These are phyloP conservation scores for Chloebia gouldiae DNA, from an alignment of 2,113 vertebrate species.

Conservation along the genomic window DNA sequence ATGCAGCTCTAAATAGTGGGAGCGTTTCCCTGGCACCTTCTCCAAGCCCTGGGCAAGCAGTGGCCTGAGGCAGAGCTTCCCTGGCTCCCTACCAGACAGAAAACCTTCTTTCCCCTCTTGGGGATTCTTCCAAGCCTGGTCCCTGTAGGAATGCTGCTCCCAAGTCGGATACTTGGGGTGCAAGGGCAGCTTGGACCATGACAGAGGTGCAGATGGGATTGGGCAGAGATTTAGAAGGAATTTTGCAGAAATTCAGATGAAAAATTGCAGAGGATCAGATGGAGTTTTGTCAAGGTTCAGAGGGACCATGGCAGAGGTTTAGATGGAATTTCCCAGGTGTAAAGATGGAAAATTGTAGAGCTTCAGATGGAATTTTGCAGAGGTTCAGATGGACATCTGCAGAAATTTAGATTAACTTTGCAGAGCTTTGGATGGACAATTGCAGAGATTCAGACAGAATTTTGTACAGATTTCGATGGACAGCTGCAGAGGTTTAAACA, in stretches of 20 bases:
- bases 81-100: neutral
- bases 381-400: neutral
- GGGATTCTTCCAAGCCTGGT: neutral
- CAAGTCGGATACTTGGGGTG: rapidly evolving
- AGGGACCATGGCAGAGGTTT: neutral
- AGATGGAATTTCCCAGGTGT: neutral
- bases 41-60: neutral
- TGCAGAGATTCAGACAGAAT: neutral
- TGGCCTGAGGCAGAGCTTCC: neutral
- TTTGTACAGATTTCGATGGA: neutral
- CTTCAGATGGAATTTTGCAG: neutral
- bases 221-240: neutral
- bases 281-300: neutral
- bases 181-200: neutral
- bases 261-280: neutral
- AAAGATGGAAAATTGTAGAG: neutral
- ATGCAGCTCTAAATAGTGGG: neutral
- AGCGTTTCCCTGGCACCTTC: neutral
- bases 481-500: neutral
- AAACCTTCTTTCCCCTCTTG: neutral
- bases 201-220: neutral
- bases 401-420: neutral
- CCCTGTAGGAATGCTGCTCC: neutral
- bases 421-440: neutral
- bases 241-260: neutral